Evolutionary conservation across 1,140 invertebrate species (phyloP).

Genomic region (Drosophila aff.): DNA sequence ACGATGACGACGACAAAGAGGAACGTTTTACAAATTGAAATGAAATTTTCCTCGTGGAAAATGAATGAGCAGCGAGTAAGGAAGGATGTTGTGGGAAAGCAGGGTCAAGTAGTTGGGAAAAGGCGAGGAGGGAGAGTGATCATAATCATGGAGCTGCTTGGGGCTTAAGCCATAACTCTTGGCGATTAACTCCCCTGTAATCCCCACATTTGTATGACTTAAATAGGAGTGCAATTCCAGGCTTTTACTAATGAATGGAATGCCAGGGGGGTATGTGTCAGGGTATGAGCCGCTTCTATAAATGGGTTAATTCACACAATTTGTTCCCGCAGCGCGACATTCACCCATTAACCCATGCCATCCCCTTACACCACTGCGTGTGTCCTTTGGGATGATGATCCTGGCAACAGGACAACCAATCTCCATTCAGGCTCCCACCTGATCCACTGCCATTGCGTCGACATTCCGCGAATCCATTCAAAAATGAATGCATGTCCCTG

Average conservation of each 20-base stretch:
- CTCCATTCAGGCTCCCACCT: conserved; percentile 42
- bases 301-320: conserved; percentile 37
- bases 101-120: neutral
- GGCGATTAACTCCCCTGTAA: conserved; percentile 20
- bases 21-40: conserved; percentile 77
- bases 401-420: conserved; percentile 22
- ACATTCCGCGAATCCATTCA: conserved; percentile 45
- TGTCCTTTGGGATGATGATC: neutral
- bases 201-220: neutral
- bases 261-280: neutral
- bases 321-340: conserved; percentile 26
- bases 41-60: conserved; percentile 66
- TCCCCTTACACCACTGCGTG: too few relatives aligned
- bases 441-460: conserved; percentile 38
- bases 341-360: conserved; percentile 27
- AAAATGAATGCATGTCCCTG: conserved; percentile 47
- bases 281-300: neutral
- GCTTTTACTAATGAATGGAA: conserved; percentile 1
- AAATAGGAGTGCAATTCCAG: neutral
- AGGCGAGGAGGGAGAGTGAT: too few relatives aligned
- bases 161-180: neutral
- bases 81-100: neutral
- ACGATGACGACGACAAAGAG: conserved; percentile 32
- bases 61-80: conserved; percentile 47
- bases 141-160: neutral